Conservation (phyloP, 2,888 invertebrate species). For the Drosophila anomelani region DNA sequence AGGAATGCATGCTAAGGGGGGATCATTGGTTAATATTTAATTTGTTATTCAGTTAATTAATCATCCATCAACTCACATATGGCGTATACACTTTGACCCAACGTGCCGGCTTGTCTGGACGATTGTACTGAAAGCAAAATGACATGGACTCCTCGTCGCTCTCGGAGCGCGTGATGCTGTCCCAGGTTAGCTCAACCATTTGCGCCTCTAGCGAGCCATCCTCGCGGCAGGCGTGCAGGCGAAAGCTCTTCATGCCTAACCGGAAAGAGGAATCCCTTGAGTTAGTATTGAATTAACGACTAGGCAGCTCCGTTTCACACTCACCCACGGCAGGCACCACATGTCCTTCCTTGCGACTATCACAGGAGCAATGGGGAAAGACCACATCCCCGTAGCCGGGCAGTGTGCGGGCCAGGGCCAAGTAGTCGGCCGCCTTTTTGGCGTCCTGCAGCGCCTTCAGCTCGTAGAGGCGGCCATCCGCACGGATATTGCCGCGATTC, state of each 20-base stretch:
- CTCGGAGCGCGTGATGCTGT: slow-evolving; percentile 92
- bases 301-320: slow-evolving; percentile 42
- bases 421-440: slow-evolving; percentile 93
- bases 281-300: not conserved
- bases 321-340: slow-evolving; percentile 91
- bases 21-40: not conserved
- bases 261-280: not conserved
- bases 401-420: slow-evolving; percentile 92
- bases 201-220: slow-evolving; percentile 92
- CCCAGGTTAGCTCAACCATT: slow-evolving; percentile 94
- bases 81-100: slow-evolving; percentile 95
- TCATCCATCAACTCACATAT: slow-evolving; percentile 87
- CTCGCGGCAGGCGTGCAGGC: slow-evolving; percentile 93
- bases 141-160: slow-evolving; percentile 97
- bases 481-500: slow-evolving; percentile 95
- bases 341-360: slow-evolving; percentile 94
- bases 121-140: slow-evolving; percentile 94
- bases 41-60: too few relatives aligned
- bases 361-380: slow-evolving; percentile 97
- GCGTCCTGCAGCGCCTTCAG: slow-evolving; percentile 97
- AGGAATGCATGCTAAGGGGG: slow-evolving; percentile 82
- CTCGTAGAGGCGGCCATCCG: slow-evolving; percentile 96
- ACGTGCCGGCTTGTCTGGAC: slow-evolving; percentile 91
- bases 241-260: slow-evolving; percentile 87
- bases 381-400: slow-evolving; percentile 97